These are phyloP conservation scores for Macrocentrus cingulum DNA, from an alignment of 1,140 invertebrate species.

Conservation along the genomic window DNA sequence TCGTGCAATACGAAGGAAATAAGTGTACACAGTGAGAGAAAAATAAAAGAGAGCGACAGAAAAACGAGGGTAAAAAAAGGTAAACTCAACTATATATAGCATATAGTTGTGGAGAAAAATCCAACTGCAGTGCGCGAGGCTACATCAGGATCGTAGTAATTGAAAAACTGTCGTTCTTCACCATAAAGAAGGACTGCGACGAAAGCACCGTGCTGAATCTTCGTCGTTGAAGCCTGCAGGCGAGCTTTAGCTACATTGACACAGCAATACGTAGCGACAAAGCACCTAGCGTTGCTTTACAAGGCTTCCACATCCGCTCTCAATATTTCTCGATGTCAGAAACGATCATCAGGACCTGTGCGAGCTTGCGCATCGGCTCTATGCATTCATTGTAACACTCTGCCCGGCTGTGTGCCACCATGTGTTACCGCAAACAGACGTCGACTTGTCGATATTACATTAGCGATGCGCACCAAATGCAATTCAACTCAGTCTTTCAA, in stretches of 20 bases:
- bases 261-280: constrained; percentile 39
- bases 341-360: constrained; percentile 9
- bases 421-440: constrained; percentile 16
- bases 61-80: neutral
- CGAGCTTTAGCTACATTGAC: constrained; percentile 22
- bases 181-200: constrained; percentile 34
- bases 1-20: neutral
- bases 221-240: constrained; percentile 25
- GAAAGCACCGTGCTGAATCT: constrained; percentile 37
- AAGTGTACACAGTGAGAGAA: constrained; percentile 5
- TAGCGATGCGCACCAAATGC: constrained; percentile 3
- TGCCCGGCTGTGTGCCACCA: neutral
- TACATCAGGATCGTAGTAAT: constrained; percentile 34
- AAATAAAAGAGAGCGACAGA: constrained; percentile 5
- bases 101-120: constrained; percentile 26
- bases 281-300: neutral
- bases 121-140: constrained; percentile 14
- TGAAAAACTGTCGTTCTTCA: constrained; percentile 38
- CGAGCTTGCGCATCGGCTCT: constrained; percentile 8
- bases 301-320: constrained; percentile 5
- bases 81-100: too few relatives aligned
- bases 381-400: constrained; percentile 13
- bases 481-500: neutral
- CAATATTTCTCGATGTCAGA: constrained; percentile 1
- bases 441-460: constrained; percentile 18